phyloP scores from a whole-genome alignment of 2,113 vertebrate species.

The Leptodactylus fuscus region DNA sequence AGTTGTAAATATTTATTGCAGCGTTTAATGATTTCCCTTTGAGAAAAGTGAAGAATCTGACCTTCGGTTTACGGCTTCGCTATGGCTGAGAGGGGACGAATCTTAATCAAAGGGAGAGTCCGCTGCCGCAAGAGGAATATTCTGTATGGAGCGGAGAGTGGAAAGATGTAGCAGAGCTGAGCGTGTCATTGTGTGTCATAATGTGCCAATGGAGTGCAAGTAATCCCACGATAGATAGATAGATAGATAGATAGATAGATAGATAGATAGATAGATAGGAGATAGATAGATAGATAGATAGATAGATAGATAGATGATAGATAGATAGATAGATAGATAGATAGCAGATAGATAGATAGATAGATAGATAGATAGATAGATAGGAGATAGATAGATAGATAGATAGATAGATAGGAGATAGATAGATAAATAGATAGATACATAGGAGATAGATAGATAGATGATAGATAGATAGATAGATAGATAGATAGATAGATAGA shows the following conservation, averaged over 20 bases:
- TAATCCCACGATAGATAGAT: neutral
- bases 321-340: neutral
- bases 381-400: neutral
- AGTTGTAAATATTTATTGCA: slow-evolving; percentile 51
- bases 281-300: neutral
- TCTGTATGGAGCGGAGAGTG: neutral
- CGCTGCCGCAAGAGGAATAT: slow-evolving; percentile 6
- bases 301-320: slow-evolving; percentile 24
- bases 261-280: slow-evolving; percentile 1
- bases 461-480: too few relatives aligned
- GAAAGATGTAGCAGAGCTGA: neutral
- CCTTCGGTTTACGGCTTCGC: slow-evolving; percentile 47
- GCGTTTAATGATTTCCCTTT: slow-evolving; percentile 52
- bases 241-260: slow-evolving; percentile 29
- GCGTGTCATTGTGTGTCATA: neutral
- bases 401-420: neutral
- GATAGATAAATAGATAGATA: slow-evolving; percentile 1
- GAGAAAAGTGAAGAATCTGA: slow-evolving; percentile 55
- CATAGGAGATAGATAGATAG: too few relatives aligned
- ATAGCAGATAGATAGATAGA: slow-evolving; percentile 19
- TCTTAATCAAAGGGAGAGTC: slow-evolving; percentile 13
- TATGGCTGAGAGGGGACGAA: neutral
- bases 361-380: slow-evolving; percentile 2
- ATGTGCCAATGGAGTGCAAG: neutral
- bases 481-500: too few relatives aligned